Evolutionary conservation across 2,797 vertebrate species (phyloP), one percentile per base, ranked within the genome.

Genomic region (Manis crassicaudata): DNA sequence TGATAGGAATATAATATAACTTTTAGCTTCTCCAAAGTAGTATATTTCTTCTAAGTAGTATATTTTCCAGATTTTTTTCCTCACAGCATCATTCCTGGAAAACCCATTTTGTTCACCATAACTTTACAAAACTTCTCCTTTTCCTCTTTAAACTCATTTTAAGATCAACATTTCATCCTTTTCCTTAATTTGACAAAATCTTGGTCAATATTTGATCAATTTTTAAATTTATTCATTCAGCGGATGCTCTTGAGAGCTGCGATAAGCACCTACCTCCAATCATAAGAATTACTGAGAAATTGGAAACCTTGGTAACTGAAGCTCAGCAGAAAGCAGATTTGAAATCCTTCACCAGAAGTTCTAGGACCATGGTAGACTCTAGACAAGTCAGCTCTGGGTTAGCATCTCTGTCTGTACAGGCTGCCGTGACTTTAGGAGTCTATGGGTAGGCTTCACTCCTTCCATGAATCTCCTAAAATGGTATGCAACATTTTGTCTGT

Each of bases 121-220:
- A 79, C 27, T 81, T 86, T 80, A 70, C 16, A 90, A 75, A 75
- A 52, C 8, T 60, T 46, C 18, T 83, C 65, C 70, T 88, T 90
- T 46, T 92, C 50, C 82, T 77, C 37, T 92, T 88, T 95, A 65
- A 88, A 72, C 43, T 35, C 68, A 96, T 85, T 90, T 92, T 88
- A 77, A 84, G 80, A 85, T 90, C 23, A 72, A 6, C 21, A 67
- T 80, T 50, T 73, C 7, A 81, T 77, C 20, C 6, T 14, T 83
- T 79, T 87, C 10, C 21, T 92, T 95, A 82, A 73, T 81, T 89
- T 79, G 80, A 70, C 6, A 76, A 65, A 70, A 35, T 54, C 25
- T 73, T 70, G 25, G 35, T 85, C 67, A 82, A 13, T 79, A 70
- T 85, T 82, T 94, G 76, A 67, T 35, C 62, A 90, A 5, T 54